phyloP scores from a whole-genome alignment of 2,797 vertebrate genomes.

The Erethizon dorsatum region DNA sequence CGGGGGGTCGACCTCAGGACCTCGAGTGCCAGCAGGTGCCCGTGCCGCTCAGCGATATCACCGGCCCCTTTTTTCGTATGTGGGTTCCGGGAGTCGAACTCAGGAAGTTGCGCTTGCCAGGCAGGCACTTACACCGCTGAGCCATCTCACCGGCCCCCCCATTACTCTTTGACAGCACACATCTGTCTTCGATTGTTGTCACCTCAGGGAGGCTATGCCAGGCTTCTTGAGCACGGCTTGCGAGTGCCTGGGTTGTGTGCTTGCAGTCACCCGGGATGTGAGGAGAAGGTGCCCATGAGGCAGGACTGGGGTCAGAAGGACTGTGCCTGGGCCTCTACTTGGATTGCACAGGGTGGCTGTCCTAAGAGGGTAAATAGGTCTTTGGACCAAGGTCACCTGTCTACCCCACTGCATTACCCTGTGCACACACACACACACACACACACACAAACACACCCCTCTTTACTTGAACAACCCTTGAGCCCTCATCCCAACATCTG shows the following conservation, averaged over 20 bases:
- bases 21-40: no score
- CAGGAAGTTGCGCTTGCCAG: no score
- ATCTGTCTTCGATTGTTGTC: conserved; percentile 74
- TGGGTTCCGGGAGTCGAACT: no score
- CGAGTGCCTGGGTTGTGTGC: background rate
- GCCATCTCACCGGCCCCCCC: background rate
- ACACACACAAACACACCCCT: background rate
- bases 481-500: background rate
- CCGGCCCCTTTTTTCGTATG: no score
- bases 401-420: no score
- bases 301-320: fast-evolving
- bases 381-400: background rate
- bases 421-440: background rate
- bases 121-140: no score
- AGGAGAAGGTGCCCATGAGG: background rate
- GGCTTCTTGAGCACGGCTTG: background rate
- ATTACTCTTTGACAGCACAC: conserved; percentile 48
- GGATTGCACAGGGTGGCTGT: background rate
- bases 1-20: no score
- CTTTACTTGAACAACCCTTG: background rate
- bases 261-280: background rate
- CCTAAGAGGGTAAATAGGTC: background rate
- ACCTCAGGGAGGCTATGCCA: conserved; percentile 55
- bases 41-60: no score
- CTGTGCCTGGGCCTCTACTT: background rate